Base-by-base conservation (phyloP, 2,888 invertebrate species). In the Drosophila peninsularis region DNA sequence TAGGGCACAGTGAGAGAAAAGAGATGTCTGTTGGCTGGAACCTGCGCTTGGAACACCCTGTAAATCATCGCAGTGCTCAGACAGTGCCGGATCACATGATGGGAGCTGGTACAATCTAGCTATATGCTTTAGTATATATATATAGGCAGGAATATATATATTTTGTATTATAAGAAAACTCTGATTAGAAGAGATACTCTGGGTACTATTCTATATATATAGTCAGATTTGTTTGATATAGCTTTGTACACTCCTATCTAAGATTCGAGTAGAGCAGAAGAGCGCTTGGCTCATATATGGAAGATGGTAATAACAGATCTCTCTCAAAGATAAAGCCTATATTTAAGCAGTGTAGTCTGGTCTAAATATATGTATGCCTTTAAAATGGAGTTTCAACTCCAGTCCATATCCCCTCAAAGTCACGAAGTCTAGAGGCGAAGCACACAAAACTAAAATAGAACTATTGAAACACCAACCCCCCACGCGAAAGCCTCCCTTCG, bases 1-100 rank as follows among this genome's bases (percentile, higher is more conserved):
- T 73, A 75, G 45, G 34, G 39, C 41, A 13, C 32, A 50, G 13
- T 13, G n/a, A n/a, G 34, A n/a, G 34, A 19, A 32, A 36, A 11
- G 24, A 36, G n/a, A n/a, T 52, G 24, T 9, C 13, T 17, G 21
- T 7, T 3, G 7, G 9, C 17, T 24, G 13, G 11, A 5, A 10
- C 1, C 4, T 17, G 42, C 19, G 21, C 24, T 10, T 42, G 42
- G 10, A 50, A 36, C 52, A 63, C 41, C 64, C 64, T 63, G 64
- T 56, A 5, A 5, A 10, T 0, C 0, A 10, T 0, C 0, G 3
- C 10, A 11, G 4, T 21, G 10, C 6, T 47, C 17, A 6, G 24
- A 24, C 4, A 24, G 24, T 24, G 24, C 24, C 24, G 0, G 0
- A 24, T 24, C 24, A 24, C 24, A 44, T 14, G 1, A 11, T 30